Evolutionary conservation across 2,888 invertebrate species (phyloP).

Genomic region (Cheilosia vulpina): DNA sequence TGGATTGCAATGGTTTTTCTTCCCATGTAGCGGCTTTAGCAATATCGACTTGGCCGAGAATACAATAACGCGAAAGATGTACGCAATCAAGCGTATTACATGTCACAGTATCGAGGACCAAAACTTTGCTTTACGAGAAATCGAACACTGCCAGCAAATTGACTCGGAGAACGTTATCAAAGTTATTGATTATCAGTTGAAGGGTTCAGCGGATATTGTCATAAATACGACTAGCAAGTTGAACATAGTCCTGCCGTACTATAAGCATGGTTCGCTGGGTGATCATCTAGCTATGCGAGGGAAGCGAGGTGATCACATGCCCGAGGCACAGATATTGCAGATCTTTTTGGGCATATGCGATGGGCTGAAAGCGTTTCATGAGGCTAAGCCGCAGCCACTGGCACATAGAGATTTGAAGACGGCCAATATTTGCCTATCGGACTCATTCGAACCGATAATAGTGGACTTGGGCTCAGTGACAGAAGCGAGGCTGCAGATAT

Average conservation of each 20-base stretch:
- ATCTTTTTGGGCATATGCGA: slow-evolving; percentile 90
- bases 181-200: slow-evolving; percentile 88
- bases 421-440: slow-evolving; percentile 91
- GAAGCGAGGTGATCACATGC: slow-evolving; percentile 86
- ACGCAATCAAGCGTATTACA: slow-evolving; percentile 91
- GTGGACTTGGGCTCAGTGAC: slow-evolving; percentile 93
- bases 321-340: slow-evolving; percentile 87
- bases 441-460: slow-evolving; percentile 89
- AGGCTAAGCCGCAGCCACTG: slow-evolving; percentile 88
- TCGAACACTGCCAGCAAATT: slow-evolving; percentile 88
- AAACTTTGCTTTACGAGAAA: slow-evolving; percentile 88
- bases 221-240: slow-evolving; percentile 89
- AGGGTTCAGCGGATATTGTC: slow-evolving; percentile 87
- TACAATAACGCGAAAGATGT: slow-evolving; percentile 86
- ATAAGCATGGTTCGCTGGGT: slow-evolving; percentile 90
- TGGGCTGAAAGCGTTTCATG: slow-evolving; percentile 90
- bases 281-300: slow-evolving; percentile 87
- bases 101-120: slow-evolving; percentile 92
- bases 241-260: slow-evolving; percentile 90
- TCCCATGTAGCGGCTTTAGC: slow-evolving; percentile 89
- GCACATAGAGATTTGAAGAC: slow-evolving; percentile 95
- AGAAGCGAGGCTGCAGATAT: slow-evolving; percentile 86
- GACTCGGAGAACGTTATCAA: slow-evolving; percentile 90
- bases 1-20: slow-evolving; percentile 17
- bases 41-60: slow-evolving; percentile 91